phyloP scores from a whole-genome alignment of 2,888 invertebrate genomes.

The Aspidapion aeneum region DNA sequence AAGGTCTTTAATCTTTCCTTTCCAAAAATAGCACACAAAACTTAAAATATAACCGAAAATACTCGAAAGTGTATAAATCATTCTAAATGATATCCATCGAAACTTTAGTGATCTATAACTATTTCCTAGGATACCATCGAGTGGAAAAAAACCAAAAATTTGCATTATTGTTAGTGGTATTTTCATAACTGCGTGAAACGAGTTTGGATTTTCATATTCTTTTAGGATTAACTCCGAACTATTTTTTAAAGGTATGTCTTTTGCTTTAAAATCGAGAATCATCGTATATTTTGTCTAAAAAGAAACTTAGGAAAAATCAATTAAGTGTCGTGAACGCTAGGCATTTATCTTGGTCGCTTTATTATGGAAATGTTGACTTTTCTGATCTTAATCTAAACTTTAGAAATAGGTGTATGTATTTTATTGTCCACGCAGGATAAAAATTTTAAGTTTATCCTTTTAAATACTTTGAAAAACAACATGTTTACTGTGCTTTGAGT shows the following conservation, averaged over 20 bases:
- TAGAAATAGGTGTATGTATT: no score
- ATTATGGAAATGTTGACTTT: no score
- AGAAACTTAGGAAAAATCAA: no score
- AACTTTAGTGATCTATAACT: background rate
- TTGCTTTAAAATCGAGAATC: background rate
- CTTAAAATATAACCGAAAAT: slow-evolving; percentile 8
- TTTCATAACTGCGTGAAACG: slow-evolving; percentile 20
- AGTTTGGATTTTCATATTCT: slow-evolving; percentile 5
- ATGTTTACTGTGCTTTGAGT: no score
- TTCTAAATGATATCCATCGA: background rate
- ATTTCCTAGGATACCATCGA: background rate
- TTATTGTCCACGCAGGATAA: no score
- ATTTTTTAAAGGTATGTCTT: background rate
- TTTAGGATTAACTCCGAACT: background rate
- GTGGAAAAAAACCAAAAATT: slow-evolving; percentile 3
- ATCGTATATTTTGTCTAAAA: no score
- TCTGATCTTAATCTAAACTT: no score
- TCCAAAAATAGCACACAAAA: background rate
- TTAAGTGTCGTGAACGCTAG: no score
- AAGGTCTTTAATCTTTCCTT: background rate
- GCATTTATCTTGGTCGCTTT: no score
- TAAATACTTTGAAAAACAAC: no score
- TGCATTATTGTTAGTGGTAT: slow-evolving; percentile 12
- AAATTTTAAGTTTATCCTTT: no score
- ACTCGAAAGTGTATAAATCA: slow-evolving; percentile 6